Percentiles rank a stretch among this genome's conserved stretches.
These are phyloP conservation scores for Sebastes vulpes DNA, from an alignment of 2,797 vertebrate genomes.

Conservation along the genomic window DNA sequence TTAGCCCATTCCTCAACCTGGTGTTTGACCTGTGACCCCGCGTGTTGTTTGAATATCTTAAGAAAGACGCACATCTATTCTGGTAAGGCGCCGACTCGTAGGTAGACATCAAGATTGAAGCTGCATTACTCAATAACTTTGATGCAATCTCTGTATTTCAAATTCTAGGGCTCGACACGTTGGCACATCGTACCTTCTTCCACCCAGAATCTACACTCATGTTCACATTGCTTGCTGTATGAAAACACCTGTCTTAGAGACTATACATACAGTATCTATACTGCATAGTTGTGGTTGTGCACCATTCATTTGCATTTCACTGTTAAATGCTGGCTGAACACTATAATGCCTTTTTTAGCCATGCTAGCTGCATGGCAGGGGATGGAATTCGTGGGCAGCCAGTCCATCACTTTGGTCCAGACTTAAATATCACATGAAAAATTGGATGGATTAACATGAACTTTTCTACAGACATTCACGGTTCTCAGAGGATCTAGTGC, in stretches of 20 bases:
- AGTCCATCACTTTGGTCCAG: too few species aligned
- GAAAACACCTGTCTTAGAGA: too few species aligned
- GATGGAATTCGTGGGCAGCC: background rate
- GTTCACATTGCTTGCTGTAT: too few species aligned
- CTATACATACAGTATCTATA: too few species aligned
- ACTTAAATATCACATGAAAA: too few species aligned
- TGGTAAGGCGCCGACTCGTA: background rate
- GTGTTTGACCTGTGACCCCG: constrained; percentile 42
- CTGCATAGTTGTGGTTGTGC: too few species aligned
- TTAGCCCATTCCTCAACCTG: constrained; percentile 21
- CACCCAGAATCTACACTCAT: too few species aligned
- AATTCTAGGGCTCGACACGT: background rate
- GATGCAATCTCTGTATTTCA: background rate
- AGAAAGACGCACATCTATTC: background rate
- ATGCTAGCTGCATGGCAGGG: background rate
- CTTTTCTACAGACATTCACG: background rate
- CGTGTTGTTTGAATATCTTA: background rate
- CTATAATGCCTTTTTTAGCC: background rate
- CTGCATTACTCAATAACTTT: background rate
- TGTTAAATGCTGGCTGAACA: too few species aligned
- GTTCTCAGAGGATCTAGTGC: background rate
- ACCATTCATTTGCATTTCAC: background rate
- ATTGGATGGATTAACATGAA: too few species aligned
- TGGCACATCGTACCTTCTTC: background rate
- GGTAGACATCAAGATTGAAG: background rate